These are phyloP conservation scores for Camponotus floridanus DNA, from an alignment of 1,140 invertebrate genomes.

Conservation along the genomic window DNA sequence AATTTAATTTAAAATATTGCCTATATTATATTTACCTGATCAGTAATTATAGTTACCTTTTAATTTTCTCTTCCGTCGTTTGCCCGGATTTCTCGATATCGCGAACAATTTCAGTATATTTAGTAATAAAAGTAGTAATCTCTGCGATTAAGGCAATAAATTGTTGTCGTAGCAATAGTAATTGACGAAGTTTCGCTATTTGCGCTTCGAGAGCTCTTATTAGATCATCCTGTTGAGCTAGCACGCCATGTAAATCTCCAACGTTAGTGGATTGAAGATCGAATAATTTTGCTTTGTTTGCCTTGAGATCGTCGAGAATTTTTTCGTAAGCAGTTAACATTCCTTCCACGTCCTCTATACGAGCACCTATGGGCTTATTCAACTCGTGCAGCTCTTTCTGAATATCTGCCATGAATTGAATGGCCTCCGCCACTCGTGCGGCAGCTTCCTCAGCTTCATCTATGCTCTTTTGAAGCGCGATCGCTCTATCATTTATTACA, in stretches of 20 bases:
- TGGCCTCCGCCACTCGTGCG: constrained; percentile 91
- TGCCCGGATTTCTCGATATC: constrained; percentile 93
- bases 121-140: constrained; percentile 94
- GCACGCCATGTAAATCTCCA: constrained; percentile 91
- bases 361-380: constrained; percentile 94
- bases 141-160: constrained; percentile 94
- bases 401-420: constrained; percentile 92
- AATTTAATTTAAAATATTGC: too few species aligned
- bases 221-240: constrained; percentile 94
- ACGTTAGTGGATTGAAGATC: constrained; percentile 92
- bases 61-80: constrained; percentile 94
- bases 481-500: constrained; percentile 92
- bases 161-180: constrained; percentile 93
- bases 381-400: constrained; percentile 94
- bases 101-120: constrained; percentile 94
- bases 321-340: constrained; percentile 92
- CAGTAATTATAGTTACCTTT: constrained; percentile 77
- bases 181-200: constrained; percentile 91
- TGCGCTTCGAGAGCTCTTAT: constrained; percentile 94
- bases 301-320: constrained; percentile 92
- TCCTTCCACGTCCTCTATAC: constrained; percentile 94
- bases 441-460: constrained; percentile 93
- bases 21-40: background rate
- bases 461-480: constrained; percentile 90
- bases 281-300: constrained; percentile 92